These are phyloP conservation scores for Drosophila seguyi DNA, from an alignment of 1,140 invertebrate species.

Conservation along the genomic window DNA sequence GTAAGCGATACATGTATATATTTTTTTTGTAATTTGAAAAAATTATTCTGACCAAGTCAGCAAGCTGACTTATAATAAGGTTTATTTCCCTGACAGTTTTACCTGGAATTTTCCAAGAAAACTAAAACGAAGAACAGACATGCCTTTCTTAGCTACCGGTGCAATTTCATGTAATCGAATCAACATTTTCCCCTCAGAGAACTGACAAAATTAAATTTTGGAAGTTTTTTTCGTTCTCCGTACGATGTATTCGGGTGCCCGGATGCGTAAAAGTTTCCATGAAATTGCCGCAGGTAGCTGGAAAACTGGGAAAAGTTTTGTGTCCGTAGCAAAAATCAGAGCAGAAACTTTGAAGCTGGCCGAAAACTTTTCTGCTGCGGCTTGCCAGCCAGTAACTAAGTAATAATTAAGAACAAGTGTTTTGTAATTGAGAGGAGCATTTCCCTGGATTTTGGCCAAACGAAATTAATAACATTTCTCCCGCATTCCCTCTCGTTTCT, in stretches of 20 bases:
- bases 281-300: constrained; percentile 55
- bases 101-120: constrained; percentile 1
- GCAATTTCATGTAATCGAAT: constrained; percentile 66
- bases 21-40: background rate
- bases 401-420: constrained; percentile 36
- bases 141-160: background rate
- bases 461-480: constrained; percentile 49
- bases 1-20: background rate
- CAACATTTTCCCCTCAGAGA: constrained; percentile 43
- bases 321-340: constrained; percentile 32
- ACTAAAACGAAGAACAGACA: background rate
- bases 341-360: constrained; percentile 32
- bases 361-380: constrained; percentile 33
- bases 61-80: background rate
- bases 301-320: constrained; percentile 38
- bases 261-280: constrained; percentile 28
- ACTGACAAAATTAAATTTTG: constrained; percentile 59
- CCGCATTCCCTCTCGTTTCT: constrained; percentile 2
- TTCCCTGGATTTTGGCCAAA: constrained; percentile 4
- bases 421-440: constrained; percentile 22
- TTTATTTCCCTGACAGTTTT: constrained; percentile 1
- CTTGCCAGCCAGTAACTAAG: constrained; percentile 25
- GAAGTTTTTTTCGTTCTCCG: constrained; percentile 37
- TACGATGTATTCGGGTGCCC: constrained; percentile 6
- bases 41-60: background rate